Percentiles rank a stretch among this genome's conserved stretches.
These are phyloP conservation scores for Drosophila macrospina DNA, from an alignment of 2,888 invertebrate species.

Conservation along the genomic window DNA sequence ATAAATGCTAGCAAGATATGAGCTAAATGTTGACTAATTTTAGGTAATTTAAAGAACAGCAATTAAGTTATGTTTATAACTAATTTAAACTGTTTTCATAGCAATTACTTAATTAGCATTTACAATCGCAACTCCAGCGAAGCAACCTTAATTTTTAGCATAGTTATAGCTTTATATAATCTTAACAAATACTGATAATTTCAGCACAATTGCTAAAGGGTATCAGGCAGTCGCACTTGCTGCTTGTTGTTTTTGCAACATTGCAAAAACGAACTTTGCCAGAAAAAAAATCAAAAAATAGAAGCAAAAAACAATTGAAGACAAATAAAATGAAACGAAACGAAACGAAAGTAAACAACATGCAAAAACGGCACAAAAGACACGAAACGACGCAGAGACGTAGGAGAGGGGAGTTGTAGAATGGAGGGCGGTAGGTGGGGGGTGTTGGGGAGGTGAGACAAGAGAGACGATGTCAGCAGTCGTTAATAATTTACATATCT, in stretches of 20 bases:
- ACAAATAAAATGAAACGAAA: conserved; percentile 38
- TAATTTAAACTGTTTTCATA: too few relatives aligned
- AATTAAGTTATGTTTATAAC: too few relatives aligned
- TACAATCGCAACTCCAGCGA: background rate
- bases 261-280: conserved; percentile 51
- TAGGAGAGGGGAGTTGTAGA: background rate
- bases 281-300: conserved; percentile 44
- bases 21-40: too few relatives aligned
- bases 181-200: background rate
- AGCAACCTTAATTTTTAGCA: background rate
- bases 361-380: conserved; percentile 63
- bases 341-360: conserved; percentile 66
- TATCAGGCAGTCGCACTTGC: background rate
- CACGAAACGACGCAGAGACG: conserved; percentile 27
- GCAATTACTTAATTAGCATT: background rate
- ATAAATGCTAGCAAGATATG: background rate
- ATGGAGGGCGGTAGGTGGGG: background rate
- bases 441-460: background rate
- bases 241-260: conserved; percentile 46
- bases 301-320: conserved; percentile 20
- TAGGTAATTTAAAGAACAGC: too few relatives aligned
- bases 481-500: conserved; percentile 44
- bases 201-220: background rate
- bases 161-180: background rate
- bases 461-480: conserved; percentile 65